Percentiles rank a stretch among this genome's conserved stretches.
These are phyloP conservation scores for Laupala kohalensis DNA, from an alignment of 1,140 invertebrate species.

Conservation along the genomic window DNA sequence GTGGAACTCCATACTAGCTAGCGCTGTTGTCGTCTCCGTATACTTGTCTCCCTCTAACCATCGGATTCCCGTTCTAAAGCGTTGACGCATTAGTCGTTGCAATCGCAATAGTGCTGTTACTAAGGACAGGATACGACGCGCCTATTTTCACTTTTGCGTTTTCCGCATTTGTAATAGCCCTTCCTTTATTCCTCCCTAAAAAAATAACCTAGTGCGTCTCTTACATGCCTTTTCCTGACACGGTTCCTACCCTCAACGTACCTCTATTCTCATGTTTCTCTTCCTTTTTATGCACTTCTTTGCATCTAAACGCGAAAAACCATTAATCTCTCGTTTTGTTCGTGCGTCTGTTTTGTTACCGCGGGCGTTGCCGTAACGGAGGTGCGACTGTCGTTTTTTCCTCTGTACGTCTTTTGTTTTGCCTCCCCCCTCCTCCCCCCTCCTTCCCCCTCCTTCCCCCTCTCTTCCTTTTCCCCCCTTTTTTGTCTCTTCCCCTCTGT, in stretches of 20 bases:
- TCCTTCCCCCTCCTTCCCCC: neutral
- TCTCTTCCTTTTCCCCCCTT: neutral
- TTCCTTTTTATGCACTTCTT: neutral
- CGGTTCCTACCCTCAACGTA: no score
- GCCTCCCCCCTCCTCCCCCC: no score
- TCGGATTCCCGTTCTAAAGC: no score
- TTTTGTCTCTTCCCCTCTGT: neutral
- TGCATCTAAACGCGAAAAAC: neutral
- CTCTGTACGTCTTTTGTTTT: neutral
- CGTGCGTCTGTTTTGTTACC: neutral
- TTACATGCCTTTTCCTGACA: neutral
- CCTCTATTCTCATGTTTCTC: no score
- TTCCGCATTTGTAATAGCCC: neutral
- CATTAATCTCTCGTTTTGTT: neutral
- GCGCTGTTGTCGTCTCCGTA: neutral
- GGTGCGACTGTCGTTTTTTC: neutral
- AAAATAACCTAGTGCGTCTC: neutral
- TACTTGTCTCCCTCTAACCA: neutral
- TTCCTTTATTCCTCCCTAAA: neutral
- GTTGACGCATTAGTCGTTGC: no score
- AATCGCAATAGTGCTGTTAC: no score
- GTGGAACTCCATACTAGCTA: neutral
- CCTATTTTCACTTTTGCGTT: neutral
- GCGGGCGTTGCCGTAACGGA: neutral
- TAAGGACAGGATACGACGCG: no score